Conservation (phyloP, 2,888 invertebrate genomes). For the Melangyna quadrimaculata region DNA sequence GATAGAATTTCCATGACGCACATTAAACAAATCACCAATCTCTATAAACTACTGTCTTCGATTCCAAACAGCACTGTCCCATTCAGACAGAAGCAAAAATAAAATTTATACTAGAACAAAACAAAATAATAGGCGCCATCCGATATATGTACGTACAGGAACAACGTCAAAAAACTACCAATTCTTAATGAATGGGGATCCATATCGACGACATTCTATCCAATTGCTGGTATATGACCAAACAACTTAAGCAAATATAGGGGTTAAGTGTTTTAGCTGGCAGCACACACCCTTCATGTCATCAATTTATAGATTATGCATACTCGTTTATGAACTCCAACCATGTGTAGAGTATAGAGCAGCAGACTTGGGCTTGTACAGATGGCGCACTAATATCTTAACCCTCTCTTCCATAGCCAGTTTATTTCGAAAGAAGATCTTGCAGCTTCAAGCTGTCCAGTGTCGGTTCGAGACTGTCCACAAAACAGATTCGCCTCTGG, state of each 20-base stretch:
- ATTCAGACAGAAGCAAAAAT: constrained; percentile 34
- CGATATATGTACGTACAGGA: constrained; percentile 17
- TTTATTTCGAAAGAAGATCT: constrained; percentile 39
- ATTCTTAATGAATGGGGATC: constrained; percentile 62
- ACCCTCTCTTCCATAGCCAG: constrained; percentile 17
- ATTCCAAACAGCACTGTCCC: background rate
- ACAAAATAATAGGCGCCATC: constrained; percentile 57
- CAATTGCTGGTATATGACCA: constrained; percentile 51
- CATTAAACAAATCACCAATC: constrained; percentile 29
- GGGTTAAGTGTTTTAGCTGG: constrained; percentile 65
- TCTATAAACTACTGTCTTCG: background rate
- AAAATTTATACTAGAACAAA: background rate
- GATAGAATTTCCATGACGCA: background rate
- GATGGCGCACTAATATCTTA: constrained; percentile 66
- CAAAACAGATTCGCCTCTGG: constrained; percentile 59
- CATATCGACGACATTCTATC: constrained; percentile 50
- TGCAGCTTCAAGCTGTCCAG: background rate
- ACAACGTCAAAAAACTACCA: background rate
- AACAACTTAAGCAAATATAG: constrained; percentile 39
- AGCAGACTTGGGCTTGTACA: constrained; percentile 47
- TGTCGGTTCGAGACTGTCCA: background rate
- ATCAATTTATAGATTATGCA: constrained; percentile 58
- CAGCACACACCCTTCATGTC: constrained; percentile 63
- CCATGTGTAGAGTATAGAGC: background rate
- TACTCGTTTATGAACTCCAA: background rate